Conservation (phyloP, 2,797 vertebrate species). For the Gymnocypris eckloni region DNA sequence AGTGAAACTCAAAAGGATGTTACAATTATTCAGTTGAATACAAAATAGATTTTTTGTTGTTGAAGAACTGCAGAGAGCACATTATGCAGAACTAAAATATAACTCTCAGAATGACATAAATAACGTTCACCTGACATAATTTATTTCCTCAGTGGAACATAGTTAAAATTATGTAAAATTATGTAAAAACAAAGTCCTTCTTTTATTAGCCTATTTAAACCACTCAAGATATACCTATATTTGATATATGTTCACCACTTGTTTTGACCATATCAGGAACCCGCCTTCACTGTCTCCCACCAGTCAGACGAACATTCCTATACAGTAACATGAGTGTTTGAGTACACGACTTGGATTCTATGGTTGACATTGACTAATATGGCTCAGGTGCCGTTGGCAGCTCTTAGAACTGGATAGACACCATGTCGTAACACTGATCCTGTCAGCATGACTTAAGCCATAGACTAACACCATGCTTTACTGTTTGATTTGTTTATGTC, state of each 20-base stretch:
- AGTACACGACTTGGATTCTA: constrained; percentile 13
- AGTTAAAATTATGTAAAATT: not conserved
- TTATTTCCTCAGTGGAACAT: not conserved
- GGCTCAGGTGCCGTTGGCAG: constrained; percentile 49
- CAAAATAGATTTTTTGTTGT: not conserved
- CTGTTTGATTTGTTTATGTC: constrained; percentile 57
- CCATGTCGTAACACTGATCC: constrained; percentile 23
- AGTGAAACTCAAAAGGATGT: not conserved
- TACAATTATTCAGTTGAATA: not conserved
- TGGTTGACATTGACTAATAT: constrained; percentile 16
- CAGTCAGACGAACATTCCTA: constrained; percentile 42
- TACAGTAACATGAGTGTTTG: constrained; percentile 38
- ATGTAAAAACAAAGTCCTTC: not conserved
- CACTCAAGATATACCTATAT: not conserved
- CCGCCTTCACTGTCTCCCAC: constrained; percentile 18
- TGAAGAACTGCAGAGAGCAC: not conserved
- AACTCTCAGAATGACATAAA: not conserved
- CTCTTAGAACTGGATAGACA: constrained; percentile 24
- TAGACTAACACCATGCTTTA: constrained; percentile 44
- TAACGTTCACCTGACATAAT: not conserved
- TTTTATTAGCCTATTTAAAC: not conserved
- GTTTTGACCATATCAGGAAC: constrained; percentile 37
- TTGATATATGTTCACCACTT: not conserved
- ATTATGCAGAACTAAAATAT: not conserved
- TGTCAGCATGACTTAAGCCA: constrained; percentile 52